Base-by-base conservation (phyloP, 2,113 vertebrate species). In the Osmerus eperlanus region DNA sequence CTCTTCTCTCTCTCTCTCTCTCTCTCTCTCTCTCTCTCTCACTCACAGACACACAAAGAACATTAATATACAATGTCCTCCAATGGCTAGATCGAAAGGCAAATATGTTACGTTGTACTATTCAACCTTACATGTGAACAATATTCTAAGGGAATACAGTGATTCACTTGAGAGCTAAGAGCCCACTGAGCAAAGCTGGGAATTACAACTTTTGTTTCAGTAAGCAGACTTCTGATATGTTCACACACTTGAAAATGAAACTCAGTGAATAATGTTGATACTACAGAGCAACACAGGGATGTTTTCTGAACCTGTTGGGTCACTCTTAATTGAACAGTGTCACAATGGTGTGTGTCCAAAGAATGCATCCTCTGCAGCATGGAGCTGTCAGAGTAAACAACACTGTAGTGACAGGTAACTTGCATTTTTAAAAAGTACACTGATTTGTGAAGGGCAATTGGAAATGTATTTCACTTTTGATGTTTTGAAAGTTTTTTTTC, bases 21-120 rank as follows among this genome's bases (percentile, higher is more conserved):
- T 53, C 8, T n/a, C 14, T 56, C 51, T 68, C 14, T 18, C 53
- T 41, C 15, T 12, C 29, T 60, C 56, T 81, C 76, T 25, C 51
- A 28, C 47, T 68, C 71, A 29, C 65, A 36, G 32, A 36, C 0
- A 36, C 32, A 36, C 32, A 47, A 1, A 47, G 41, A 11, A 2
- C 41, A 47, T 47, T 11, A 47, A 47, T 47, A 11, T 47, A 72
- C 67, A 78, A 67, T 18, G 70, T 79, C 71, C 61, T 81, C 67
- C 71, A 67, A 47, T 68, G 9, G 36, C 21, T 60, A 28, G 60
- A 70, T 67, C 15, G 23, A 55, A 55, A 15, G 51, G 23, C 19
- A 67, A 11, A 47, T 12, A 47, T 47, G 41, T 47, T 47, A 47
- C 41, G 7, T 47, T 11, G 41, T 47, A 4, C 41, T 47, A 47